Conservation (phyloP, 2,113 vertebrate genomes). For the Serilophus lunatus region DNA sequence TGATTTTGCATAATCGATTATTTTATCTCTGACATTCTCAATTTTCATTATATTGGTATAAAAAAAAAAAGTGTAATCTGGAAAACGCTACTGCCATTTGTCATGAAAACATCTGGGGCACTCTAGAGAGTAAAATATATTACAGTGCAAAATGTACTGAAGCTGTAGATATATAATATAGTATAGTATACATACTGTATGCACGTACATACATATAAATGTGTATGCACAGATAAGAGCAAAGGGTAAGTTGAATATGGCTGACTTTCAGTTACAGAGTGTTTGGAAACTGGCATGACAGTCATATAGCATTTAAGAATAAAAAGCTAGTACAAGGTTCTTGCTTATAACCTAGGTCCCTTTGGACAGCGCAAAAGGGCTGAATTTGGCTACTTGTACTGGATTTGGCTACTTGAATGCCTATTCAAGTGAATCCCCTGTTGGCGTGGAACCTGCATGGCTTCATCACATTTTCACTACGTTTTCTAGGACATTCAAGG, state of each 20-base stretch:
- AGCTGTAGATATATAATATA: neutral
- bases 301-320: neutral
- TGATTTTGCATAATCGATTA: neutral
- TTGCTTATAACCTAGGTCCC: neutral
- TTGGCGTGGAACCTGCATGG: neutral
- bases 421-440: neutral
- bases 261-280: neutral
- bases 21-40: neutral
- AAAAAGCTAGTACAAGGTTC: neutral
- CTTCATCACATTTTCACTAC: neutral
- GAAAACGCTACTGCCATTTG: neutral
- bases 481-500: neutral
- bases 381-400: neutral
- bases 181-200: neutral
- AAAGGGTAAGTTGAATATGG: neutral
- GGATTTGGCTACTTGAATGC: neutral
- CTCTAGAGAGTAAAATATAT: neutral
- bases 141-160: neutral
- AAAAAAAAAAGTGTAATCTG: accelerated
- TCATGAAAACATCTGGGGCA: neutral
- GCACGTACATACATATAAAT: neutral
- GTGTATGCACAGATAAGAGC: neutral
- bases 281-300: neutral
- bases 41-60: accelerated
- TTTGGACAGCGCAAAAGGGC: neutral